Evolutionary conservation across 2,113 vertebrate species (phyloP).

Genomic region (Poeciliopsis retropinna): DNA sequence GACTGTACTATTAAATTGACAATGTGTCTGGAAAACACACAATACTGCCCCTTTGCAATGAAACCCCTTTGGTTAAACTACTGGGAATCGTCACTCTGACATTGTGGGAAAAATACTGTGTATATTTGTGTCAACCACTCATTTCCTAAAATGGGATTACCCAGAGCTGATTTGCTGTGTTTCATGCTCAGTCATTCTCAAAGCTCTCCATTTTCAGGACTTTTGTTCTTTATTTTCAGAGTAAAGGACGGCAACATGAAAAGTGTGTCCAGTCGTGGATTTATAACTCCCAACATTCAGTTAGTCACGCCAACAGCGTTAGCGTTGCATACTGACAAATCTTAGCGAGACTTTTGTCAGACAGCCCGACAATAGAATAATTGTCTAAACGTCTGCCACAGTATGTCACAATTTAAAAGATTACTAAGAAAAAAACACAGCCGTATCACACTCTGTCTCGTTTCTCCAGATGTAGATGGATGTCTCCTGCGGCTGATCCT

Average conservation of each 20-base stretch:
- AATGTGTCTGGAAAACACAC: no score
- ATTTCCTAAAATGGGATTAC: background rate
- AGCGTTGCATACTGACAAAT: background rate
- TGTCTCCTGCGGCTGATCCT: constrained; percentile 65
- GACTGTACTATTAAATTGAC: no score
- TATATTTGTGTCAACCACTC: background rate
- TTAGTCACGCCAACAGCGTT: background rate
- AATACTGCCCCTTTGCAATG: no score
- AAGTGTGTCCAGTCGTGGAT: background rate
- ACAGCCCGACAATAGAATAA: background rate
- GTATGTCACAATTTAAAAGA: background rate
- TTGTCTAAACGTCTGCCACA: background rate
- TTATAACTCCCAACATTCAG: constrained; percentile 1
- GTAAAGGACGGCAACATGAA: background rate
- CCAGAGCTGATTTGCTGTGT: background rate
- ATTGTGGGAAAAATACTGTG: background rate
- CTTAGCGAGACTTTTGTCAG: background rate
- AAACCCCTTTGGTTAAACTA: no score
- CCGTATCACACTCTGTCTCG: constrained; percentile 54
- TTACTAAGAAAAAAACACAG: background rate
- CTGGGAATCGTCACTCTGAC: background rate
- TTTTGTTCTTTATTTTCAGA: background rate
- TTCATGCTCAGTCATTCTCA: background rate
- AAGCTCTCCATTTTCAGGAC: background rate
- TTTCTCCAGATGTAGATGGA: constrained; percentile 75